Evolutionary conservation across 1,140 invertebrate genomes (phyloP).

Genomic region (Gonatopus flavifemur): DNA sequence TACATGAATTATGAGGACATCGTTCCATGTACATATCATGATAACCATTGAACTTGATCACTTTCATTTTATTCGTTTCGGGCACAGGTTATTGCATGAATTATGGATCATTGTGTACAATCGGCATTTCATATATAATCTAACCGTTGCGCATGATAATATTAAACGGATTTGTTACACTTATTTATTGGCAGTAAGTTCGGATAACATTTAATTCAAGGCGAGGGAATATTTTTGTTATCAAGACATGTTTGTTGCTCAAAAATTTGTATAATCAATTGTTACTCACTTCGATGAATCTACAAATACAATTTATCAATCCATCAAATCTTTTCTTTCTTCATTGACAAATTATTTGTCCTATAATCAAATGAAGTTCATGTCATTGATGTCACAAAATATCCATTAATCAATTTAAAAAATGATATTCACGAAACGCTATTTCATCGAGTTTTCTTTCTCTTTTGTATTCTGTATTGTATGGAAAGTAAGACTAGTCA

Average conservation of each 20-base stretch:
- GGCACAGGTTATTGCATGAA: conserved; percentile 35
- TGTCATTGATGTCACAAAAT: conserved; percentile 4
- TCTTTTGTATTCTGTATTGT: too few relatives aligned
- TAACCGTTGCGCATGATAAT: conserved; percentile 15
- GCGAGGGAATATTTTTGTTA: conserved; percentile 3
- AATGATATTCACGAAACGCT: too few relatives aligned
- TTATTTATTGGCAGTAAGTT: conserved; percentile 33
- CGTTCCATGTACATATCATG: too few relatives aligned
- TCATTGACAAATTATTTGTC: neutral
- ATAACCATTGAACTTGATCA: conserved; percentile 19
- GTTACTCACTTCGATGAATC: too few relatives aligned
- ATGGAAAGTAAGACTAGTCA: too few relatives aligned
- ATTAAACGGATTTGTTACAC: conserved; percentile 9
- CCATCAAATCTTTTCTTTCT: conserved; percentile 8
- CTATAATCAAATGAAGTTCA: neutral
- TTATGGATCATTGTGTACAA: conserved; percentile 15
- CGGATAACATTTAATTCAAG: conserved; percentile 11
- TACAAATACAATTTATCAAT: conserved; percentile 10
- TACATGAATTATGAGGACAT: too few relatives aligned
- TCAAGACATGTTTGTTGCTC: conserved; percentile 8
- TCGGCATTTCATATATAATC: conserved; percentile 1
- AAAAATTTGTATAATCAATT: conserved; percentile 2
- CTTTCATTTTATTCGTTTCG: conserved; percentile 29
- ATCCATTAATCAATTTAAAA: too few relatives aligned
- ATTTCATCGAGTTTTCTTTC: too few relatives aligned